Conservation (phyloP, 2,113 vertebrate species). For the Oceanodroma tethys region DNA sequence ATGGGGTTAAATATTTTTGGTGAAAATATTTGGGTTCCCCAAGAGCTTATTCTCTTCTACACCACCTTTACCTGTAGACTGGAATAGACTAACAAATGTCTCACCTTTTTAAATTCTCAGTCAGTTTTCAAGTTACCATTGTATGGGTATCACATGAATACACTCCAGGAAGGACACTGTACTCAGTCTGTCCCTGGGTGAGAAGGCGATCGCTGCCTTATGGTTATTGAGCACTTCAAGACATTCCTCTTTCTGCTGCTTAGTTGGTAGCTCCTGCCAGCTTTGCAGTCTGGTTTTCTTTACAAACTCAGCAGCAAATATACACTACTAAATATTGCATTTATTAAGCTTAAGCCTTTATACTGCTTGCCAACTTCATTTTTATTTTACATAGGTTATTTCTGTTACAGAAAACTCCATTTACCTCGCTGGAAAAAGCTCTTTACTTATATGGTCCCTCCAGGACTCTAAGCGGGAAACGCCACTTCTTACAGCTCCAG, state of each 20-base stretch:
- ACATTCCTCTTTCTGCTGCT: not conserved
- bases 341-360: constrained; percentile 49
- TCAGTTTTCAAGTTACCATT: not conserved
- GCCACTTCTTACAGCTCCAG: constrained; percentile 16
- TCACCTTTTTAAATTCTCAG: not conserved
- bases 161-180: not conserved
- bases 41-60: not conserved
- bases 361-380: constrained; percentile 14
- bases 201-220: not conserved
- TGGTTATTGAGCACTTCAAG: not conserved
- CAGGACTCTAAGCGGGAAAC: constrained; percentile 22
- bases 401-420: constrained; percentile 35
- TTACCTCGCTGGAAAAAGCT: constrained; percentile 29
- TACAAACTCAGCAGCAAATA: constrained; percentile 51
- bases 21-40: not conserved
- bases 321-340: constrained; percentile 19
- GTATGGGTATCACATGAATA: not conserved
- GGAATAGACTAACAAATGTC: not conserved
- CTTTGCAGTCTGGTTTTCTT: constrained; percentile 36
- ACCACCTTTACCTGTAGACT: not conserved
- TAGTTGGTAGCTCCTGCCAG: not conserved
- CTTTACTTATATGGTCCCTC: constrained; percentile 8
- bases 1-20: not conserved
- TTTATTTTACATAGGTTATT: constrained; percentile 35
- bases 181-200: not conserved